Conservation (phyloP, 2,888 invertebrate genomes). For the Poecilobothrus nobilitatus region DNA sequence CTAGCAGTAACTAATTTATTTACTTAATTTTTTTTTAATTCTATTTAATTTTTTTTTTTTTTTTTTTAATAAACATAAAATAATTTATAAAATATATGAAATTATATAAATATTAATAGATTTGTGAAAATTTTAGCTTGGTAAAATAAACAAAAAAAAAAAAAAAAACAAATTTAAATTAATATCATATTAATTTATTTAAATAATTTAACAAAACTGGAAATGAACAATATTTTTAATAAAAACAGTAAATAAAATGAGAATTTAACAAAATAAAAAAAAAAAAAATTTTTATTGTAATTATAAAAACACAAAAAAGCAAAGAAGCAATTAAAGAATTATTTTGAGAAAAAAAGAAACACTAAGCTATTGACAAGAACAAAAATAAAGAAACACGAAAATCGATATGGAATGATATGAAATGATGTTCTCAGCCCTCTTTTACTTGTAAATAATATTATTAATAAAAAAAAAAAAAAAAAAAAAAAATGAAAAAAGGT, state of each 20-base stretch:
- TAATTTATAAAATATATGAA: not conserved
- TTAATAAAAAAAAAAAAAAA: not conserved
- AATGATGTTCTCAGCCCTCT: conserved; percentile 1
- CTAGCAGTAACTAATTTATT: not conserved
- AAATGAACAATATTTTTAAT: conserved; percentile 6
- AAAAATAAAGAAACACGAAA: not conserved
- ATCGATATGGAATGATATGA: not conserved
- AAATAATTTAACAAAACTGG: not conserved
- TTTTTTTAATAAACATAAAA: not conserved
- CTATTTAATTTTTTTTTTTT: conserved; percentile 4
- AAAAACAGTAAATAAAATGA: not conserved
- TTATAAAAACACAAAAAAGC: no score
- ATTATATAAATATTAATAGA: not conserved
- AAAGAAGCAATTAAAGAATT: not conserved
- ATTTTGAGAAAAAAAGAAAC: no score
- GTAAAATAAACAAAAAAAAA: not conserved
- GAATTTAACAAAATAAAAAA: not conserved
- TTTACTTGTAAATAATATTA: conserved; percentile 4
- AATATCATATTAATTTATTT: not conserved
- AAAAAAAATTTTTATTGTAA: not conserved
- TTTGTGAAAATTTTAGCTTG: conserved; percentile 2
- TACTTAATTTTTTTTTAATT: conserved; percentile 5
- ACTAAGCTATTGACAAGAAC: not conserved
- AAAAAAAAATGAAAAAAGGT: not conserved
- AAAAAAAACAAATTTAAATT: not conserved